phyloP scores from a whole-genome alignment of 2,113 vertebrate genomes.

The Catagonus wagneri region DNA sequence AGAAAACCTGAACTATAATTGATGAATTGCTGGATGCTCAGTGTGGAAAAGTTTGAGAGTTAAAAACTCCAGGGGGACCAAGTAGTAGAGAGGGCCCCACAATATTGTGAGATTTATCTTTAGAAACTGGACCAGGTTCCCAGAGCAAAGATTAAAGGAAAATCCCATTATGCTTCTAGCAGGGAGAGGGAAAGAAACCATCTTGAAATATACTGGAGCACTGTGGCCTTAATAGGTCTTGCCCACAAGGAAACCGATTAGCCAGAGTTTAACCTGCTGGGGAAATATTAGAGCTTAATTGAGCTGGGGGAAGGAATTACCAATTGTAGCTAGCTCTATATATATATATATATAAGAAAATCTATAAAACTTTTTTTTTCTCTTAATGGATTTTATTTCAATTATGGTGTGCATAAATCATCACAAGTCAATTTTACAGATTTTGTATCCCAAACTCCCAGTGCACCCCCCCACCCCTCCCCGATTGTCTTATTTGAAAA shows the following conservation, averaged over 20 bases:
- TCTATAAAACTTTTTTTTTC: background rate
- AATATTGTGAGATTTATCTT: background rate
- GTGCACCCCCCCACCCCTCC: too few relatives aligned
- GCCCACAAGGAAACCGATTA: background rate
- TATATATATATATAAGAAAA: background rate
- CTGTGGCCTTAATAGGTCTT: background rate
- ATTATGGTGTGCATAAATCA: too few relatives aligned
- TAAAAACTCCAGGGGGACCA: background rate
- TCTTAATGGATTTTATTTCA: too few relatives aligned
- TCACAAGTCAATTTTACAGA: too few relatives aligned
- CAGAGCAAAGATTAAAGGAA: background rate
- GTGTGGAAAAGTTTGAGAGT: background rate
- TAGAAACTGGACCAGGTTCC: background rate
- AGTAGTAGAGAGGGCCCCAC: background rate
- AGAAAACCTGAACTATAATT: background rate
- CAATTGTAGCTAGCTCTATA: background rate
- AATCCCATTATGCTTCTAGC: background rate
- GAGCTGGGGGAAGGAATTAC: background rate
- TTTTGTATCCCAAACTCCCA: too few relatives aligned
- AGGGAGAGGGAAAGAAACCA: background rate
- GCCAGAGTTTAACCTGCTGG: background rate
- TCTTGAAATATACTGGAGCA: background rate
- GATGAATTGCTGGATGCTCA: background rate
- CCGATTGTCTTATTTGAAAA: too few relatives aligned
- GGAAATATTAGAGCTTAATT: background rate